phyloP scores from a whole-genome alignment of 2,113 vertebrate genomes.

The Eonycteris spelaea region DNA sequence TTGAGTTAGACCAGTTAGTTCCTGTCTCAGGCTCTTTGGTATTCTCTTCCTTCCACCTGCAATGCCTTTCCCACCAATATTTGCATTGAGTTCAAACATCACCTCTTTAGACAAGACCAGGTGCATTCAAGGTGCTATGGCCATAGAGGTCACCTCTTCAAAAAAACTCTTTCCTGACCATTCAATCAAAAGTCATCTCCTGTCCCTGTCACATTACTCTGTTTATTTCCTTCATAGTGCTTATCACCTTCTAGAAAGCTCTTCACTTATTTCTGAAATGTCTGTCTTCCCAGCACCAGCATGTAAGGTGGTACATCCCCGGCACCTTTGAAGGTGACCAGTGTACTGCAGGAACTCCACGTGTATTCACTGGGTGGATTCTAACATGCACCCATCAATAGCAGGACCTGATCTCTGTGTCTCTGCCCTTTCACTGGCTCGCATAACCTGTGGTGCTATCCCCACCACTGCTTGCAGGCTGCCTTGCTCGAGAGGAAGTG shows the following conservation, averaged over 20 bases:
- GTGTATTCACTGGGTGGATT: background rate
- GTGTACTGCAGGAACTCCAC: background rate
- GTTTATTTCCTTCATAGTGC: background rate
- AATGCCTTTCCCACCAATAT: background rate
- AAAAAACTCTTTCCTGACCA: background rate
- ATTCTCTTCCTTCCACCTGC: background rate
- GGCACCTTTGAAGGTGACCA: background rate
- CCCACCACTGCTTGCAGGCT: fast-evolving
- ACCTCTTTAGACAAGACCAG: too few relatives aligned
- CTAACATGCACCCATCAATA: background rate
- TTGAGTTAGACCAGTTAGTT: background rate
- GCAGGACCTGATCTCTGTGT: background rate
- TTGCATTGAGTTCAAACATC: background rate
- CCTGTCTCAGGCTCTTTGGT: background rate
- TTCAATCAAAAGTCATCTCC: background rate
- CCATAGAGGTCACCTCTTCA: background rate
- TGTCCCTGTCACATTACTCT: background rate
- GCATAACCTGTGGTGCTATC: background rate
- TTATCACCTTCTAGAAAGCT: background rate
- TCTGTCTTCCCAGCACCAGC: background rate
- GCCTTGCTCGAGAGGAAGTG: too few relatives aligned
- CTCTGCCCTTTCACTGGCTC: background rate
- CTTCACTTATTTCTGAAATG: background rate
- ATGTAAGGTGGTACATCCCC: background rate
- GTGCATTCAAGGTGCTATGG: too few relatives aligned